Evolutionary conservation across 1,140 invertebrate species (phyloP), one percentile per base, ranked within the genome.

Genomic region (Drepana arcuata): DNA sequence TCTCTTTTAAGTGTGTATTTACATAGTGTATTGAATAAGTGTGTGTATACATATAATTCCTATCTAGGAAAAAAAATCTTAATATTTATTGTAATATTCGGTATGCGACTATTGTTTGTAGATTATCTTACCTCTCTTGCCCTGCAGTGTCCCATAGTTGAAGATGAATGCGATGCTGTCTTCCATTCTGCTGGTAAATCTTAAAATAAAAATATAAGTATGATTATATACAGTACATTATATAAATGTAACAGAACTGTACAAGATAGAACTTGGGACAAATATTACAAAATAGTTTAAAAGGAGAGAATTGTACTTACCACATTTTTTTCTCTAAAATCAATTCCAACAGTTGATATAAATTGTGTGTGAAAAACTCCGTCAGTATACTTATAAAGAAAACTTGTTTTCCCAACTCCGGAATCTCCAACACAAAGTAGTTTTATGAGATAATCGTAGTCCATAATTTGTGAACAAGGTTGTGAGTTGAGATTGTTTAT

Each of bases 91-190:
- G n/a, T n/a, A n/a, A n/a, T n/a, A n/a, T n/a, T n/a, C n/a, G n/a
- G n/a, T n/a, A n/a, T n/a, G n/a, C n/a, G n/a, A n/a, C n/a, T n/a
- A n/a, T n/a, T n/a, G n/a, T n/a, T n/a, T n/a, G n/a, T n/a, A n/a
- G 16, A 32, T 31, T 15, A 15, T 26, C 24, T 48, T 59, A 92
- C 90, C 92, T 89, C 77, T 94, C 96, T 83, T 98, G 96, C 1
- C 96, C 96, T 30, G 96, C 96, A 32, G 96, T 99, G 67, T 98
- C 96, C 95, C 96, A 98, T 21, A 98, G 83, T 78, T 98, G 95
- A 34, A 98, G 77, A 73, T 97, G 93, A 36, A 98, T 91, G 55
- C 95, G 86, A 63, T 96, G 93, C 54, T 90, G 93, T 49, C 92
- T 86, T 10, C 92, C 92, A 73, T 90, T 90, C 10, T 88, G 85